Evolutionary conservation across 2,113 vertebrate genomes (phyloP), one percentile per base, ranked within the genome.

Genomic region (Alces alces): DNA sequence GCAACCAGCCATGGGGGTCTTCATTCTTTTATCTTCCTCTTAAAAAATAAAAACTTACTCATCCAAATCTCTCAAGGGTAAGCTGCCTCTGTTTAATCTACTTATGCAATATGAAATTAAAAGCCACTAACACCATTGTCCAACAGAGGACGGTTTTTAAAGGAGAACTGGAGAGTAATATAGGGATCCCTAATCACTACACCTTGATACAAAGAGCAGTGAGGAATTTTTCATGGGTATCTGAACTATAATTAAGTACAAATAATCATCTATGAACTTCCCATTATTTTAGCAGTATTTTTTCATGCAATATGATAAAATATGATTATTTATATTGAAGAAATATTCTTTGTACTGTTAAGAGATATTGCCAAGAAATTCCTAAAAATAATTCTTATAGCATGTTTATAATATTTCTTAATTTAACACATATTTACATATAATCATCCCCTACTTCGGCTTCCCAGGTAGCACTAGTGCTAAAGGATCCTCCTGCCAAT

Each of bases 31-130:
- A 91, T 86, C 64, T 55, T 5, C 25, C 47, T 57, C 27, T 73
- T 80, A 36, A 39, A 87, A 92, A 43, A 78, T 7, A 78, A 78
- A 78, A 50, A 17, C 6, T 16, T 82, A 47, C 12, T 90, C 58
- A 90, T 92, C 30, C 80, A 79, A 45, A 19, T 93, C 17, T 94
- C 91, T 91, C 82, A 94, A 91, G 78, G 70, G 60, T 58, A 93
- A 79, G 45, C 50, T 86, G 61, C 50, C 64, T 93, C 78, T 92
- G 95, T 92, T 94, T 86, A 97, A 92, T 88, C 94, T 96, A 84
- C 82, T 85, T 86, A 19, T 80, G 52, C 61, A 83, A 39, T 96
- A 80, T 92, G 86, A 97, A 98, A 97, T 96, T 88, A 96, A 96
- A 91, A 96, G 95, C 61, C 88, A 93, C 86, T 93, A 91, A 94